These are phyloP conservation scores for Polydrusus cervinus DNA, from an alignment of 2,888 invertebrate species.

Conservation along the genomic window DNA sequence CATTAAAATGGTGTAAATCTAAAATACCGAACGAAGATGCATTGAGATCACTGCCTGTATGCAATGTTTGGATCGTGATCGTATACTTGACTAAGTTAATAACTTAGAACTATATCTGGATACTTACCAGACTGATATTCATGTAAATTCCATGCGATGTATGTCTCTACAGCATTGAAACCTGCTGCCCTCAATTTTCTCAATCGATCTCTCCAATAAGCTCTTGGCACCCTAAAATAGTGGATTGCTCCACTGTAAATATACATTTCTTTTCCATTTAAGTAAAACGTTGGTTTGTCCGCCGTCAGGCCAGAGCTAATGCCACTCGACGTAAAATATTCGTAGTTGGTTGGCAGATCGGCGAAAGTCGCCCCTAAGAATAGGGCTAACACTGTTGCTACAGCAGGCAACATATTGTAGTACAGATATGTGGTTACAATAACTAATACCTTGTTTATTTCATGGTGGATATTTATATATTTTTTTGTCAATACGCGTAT, in stretches of 20 bases:
- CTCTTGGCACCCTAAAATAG: constrained; percentile 87
- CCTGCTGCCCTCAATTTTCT: constrained; percentile 87
- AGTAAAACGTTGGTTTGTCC: constrained; percentile 66
- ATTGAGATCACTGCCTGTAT: too few species aligned
- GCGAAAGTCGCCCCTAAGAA: constrained; percentile 25
- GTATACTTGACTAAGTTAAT: too few species aligned
- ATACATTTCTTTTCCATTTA: constrained; percentile 70
- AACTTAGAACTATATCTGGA: too few species aligned
- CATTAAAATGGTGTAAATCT: too few species aligned
- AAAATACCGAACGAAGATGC: too few species aligned
- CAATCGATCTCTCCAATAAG: constrained; percentile 87
- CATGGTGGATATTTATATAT: too few species aligned
- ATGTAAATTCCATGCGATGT: constrained; percentile 93
- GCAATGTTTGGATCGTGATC: too few species aligned
- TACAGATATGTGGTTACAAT: not conserved
- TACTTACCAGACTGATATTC: constrained; percentile 82
- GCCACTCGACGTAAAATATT: constrained; percentile 71
- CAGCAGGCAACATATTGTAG: constrained; percentile 9
- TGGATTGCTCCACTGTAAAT: constrained; percentile 80
- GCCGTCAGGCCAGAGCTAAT: constrained; percentile 63
- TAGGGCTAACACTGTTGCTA: constrained; percentile 9
- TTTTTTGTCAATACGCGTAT: too few species aligned
- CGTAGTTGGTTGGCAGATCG: constrained; percentile 68
- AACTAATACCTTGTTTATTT: too few species aligned
- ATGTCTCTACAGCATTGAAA: constrained; percentile 88